Evolutionary conservation across 2,797 vertebrate species (phyloP).

Genomic region (Notoglanidium macrostoma): DNA sequence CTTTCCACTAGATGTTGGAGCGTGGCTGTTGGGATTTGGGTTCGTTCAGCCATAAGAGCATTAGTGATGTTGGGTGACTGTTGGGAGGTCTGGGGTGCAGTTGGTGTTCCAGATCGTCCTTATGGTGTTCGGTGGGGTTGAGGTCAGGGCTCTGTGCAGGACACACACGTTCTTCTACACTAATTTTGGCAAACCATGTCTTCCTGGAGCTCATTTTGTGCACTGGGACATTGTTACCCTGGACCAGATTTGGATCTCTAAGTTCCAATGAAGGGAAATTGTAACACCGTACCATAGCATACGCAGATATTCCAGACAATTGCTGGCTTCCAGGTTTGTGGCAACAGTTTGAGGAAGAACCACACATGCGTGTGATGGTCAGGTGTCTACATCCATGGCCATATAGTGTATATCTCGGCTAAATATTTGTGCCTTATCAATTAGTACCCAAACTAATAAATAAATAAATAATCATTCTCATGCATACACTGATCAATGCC

Average conservation of each 20-base stretch:
- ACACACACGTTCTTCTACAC: too few relatives aligned
- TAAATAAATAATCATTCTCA: not conserved
- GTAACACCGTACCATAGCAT: not conserved
- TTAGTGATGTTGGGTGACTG: too few relatives aligned
- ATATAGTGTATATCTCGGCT: too few relatives aligned
- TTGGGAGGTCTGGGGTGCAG: not conserved
- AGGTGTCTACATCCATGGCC: not conserved
- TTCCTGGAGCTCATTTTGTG: not conserved
- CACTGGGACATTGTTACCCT: not conserved
- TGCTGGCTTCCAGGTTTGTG: not conserved
- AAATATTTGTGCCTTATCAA: too few relatives aligned
- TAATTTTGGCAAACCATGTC: not conserved
- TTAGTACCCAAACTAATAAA: too few relatives aligned
- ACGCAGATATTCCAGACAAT: not conserved
- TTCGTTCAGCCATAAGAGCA: not conserved
- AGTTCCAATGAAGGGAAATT: too few relatives aligned
- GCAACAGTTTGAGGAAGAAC: not conserved
- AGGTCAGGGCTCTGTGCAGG: too few relatives aligned
- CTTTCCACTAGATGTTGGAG: too few relatives aligned
- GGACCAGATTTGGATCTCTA: too few relatives aligned
- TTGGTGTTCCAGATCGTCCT: not conserved
- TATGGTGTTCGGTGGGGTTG: too few relatives aligned
- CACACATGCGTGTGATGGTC: not conserved
- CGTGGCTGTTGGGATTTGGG: too few relatives aligned
- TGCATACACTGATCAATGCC: not conserved